These are phyloP conservation scores for Loxodonta africana DNA, from an alignment of 2,113 vertebrate species.

Conservation along the genomic window DNA sequence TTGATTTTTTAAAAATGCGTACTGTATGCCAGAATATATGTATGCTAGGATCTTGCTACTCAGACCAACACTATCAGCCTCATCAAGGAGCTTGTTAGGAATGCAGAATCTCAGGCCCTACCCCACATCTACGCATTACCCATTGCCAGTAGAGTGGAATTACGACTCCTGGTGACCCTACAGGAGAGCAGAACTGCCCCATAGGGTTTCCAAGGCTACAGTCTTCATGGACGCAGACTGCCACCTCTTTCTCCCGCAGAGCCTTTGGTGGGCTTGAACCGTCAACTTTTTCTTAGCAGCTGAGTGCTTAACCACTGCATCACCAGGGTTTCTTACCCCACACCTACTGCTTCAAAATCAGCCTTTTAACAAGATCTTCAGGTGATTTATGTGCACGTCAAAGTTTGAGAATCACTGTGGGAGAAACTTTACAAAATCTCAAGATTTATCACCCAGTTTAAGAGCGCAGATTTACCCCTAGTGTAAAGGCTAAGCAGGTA, in stretches of 20 bases:
- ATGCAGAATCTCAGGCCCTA: neutral
- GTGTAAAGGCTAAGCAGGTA: constrained; percentile 40
- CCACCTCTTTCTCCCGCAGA: no score
- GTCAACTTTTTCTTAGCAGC: no score
- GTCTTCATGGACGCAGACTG: no score
- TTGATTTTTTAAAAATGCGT: no score
- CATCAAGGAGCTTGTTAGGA: neutral
- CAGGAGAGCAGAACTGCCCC: no score
- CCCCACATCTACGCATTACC: neutral
- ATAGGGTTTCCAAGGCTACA: no score
- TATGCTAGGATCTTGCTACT: neutral
- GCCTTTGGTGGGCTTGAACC: no score
- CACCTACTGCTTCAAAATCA: neutral
- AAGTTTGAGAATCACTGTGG: constrained; percentile 58
- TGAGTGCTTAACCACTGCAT: no score
- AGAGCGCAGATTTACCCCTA: constrained; percentile 46
- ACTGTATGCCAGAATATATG: neutral
- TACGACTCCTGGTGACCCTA: no score
- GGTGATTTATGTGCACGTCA: neutral
- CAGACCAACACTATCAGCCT: neutral
- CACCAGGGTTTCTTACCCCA: neutral
- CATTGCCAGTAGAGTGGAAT: no score
- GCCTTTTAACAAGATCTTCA: neutral
- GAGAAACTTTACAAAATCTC: constrained; percentile 51
- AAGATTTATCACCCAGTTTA: constrained; percentile 71